phyloP scores from a whole-genome alignment of 2,888 invertebrate genomes.

The Drosophila kambysellisi region DNA sequence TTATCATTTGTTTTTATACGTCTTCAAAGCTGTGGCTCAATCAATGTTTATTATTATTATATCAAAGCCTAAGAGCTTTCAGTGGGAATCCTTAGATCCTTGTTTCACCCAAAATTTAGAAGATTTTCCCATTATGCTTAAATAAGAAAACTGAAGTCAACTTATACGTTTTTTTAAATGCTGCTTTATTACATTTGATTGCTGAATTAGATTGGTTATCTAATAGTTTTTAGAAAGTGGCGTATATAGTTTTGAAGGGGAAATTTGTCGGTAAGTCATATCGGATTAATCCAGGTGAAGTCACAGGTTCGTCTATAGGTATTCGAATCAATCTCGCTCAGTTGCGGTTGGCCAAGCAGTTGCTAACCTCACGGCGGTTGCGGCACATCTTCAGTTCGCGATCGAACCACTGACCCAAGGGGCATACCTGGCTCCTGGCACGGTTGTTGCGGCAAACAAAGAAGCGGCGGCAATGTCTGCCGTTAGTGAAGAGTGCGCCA shows the following conservation, averaged over 20 bases:
- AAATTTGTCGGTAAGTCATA: conserved; percentile 6
- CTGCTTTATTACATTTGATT: conserved; percentile 52
- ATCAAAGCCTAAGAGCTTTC: neutral
- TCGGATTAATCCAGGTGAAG: conserved; percentile 22
- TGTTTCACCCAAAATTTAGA: neutral
- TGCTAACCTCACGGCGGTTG: conserved; percentile 33
- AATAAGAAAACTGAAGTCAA: neutral
- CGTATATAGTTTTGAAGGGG: conserved; percentile 10
- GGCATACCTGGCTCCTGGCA: conserved; percentile 46
- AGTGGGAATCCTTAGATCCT: neutral
- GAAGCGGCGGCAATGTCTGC: conserved; percentile 58
- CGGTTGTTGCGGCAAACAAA: conserved; percentile 54
- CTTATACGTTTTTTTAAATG: conserved; percentile 32
- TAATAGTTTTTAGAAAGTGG: conserved; percentile 15
- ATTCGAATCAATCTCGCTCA: conserved; percentile 18
- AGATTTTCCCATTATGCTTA: neutral
- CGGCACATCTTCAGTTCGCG: conserved; percentile 49
- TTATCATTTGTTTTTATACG: too few relatives aligned
- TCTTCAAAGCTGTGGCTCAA: neutral
- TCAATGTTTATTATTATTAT: neutral
- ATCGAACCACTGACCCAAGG: conserved; percentile 58
- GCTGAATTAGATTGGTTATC: conserved; percentile 21
- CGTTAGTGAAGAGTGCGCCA: conserved; percentile 48
- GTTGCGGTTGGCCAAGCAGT: conserved; percentile 48
- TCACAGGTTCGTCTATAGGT: neutral